These are phyloP conservation scores for Drosophila ezoana DNA, from an alignment of 2,888 invertebrate species.

Conservation along the genomic window DNA sequence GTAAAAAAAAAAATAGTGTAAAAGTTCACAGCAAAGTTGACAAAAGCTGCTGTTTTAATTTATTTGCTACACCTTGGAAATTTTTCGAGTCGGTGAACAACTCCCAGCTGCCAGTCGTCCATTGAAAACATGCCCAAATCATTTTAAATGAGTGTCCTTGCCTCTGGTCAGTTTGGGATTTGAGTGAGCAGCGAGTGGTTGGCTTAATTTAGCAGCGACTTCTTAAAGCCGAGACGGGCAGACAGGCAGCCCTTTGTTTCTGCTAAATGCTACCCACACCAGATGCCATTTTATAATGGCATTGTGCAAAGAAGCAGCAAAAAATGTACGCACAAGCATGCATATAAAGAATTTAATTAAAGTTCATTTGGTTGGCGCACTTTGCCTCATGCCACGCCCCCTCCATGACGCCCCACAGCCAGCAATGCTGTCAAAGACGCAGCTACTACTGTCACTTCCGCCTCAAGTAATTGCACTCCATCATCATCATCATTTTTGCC, in stretches of 20 bases:
- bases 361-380: slow-evolving; percentile 67
- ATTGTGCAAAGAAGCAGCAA: slow-evolving; percentile 43
- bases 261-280: not conserved
- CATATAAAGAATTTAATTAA: slow-evolving; percentile 75
- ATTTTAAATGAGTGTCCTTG: not conserved
- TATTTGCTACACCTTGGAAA: slow-evolving; percentile 49
- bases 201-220: not conserved
- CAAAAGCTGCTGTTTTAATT: slow-evolving; percentile 62
- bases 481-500: slow-evolving; percentile 62
- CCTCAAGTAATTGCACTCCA: slow-evolving; percentile 74
- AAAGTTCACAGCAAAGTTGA: slow-evolving; percentile 64
- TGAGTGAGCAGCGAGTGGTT: not conserved
- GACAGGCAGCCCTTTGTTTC: no score
- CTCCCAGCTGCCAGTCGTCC: slow-evolving; percentile 10
- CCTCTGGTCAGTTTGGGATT: slow-evolving; percentile 2
- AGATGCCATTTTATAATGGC: slow-evolving; percentile 61
- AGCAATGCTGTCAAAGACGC: slow-evolving; percentile 32
- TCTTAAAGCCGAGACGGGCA: not conserved
- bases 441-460: slow-evolving; percentile 65
- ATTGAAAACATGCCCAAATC: slow-evolving; percentile 7
- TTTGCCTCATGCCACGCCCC: slow-evolving; percentile 14
- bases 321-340: slow-evolving; percentile 58
- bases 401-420: not conserved
- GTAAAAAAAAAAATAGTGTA: slow-evolving; percentile 50
- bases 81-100: not conserved